Base-by-base conservation (phyloP, 2,888 invertebrate genomes). In the Petrophora chlorosata region DNA sequence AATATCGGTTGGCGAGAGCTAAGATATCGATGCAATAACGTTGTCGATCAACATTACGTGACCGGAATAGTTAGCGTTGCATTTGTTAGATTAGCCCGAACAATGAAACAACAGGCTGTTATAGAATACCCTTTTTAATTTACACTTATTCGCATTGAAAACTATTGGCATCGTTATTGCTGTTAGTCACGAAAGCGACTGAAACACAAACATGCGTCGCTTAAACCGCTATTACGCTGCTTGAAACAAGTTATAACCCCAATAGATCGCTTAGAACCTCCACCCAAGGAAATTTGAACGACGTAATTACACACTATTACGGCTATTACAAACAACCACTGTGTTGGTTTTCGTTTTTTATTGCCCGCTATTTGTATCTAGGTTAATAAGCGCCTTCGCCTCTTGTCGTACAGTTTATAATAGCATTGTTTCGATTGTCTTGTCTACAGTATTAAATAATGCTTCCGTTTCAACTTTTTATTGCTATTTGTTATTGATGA, bases 161-260 rank as follows among this genome's bases (percentile, higher is more conserved):
- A 75, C 71, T 71, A 82, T 82, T 77, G 65, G 70, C 75, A 76
- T 72, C 59, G 70, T 82, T 79, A 84, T 78, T 78, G 75, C 68
- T 50, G 56, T 65, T 62, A 59, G 81, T 82, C 85, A 85, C 85
- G 85, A 81, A 59, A 75, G 55, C 63, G 65, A 13, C 66, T 70
- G 66, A 76, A 81, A 79, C 67, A 70, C 72, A 67, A 71, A 75
- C 70, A 67, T 65, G 63, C 65, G 63, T 71, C 53, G 66, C 63
- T 69, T 73, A 70, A 70, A 68, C 65, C 53, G 59, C 65, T 65
- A 71, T 67, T 68, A 61, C 33, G 47, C 43, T 49, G 38, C 35
- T 40, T 35, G 39, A 13, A 34, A 34, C 39, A 42, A 53, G 54
- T 62, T 70, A 71, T 70, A 67, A 80, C 74, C 76, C 73, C 70